These are phyloP conservation scores for Rynchops niger DNA, from an alignment of 2,113 vertebrate genomes.

Conservation along the genomic window DNA sequence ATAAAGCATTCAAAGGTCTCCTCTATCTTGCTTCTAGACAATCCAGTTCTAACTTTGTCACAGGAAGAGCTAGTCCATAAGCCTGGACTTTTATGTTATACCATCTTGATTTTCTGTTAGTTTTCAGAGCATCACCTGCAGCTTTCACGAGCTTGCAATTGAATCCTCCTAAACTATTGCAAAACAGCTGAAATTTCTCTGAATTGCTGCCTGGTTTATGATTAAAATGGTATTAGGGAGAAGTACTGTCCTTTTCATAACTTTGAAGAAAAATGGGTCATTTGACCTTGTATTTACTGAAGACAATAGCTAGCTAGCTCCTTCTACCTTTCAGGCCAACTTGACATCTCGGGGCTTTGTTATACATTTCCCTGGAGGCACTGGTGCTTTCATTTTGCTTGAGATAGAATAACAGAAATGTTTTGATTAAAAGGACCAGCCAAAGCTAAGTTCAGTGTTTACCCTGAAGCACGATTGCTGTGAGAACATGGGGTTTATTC, in stretches of 20 bases:
- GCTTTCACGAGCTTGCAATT: background rate
- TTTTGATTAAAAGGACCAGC: slow-evolving; percentile 55
- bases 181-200: background rate
- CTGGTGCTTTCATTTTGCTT: slow-evolving; percentile 25
- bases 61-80: background rate
- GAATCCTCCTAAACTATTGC: background rate
- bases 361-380: background rate
- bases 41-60: background rate
- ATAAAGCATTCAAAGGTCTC: background rate
- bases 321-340: background rate
- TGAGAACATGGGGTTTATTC: slow-evolving; percentile 47
- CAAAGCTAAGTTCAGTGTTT: slow-evolving; percentile 40
- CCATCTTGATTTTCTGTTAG: background rate
- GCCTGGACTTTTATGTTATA: background rate
- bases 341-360: background rate
- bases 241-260: background rate
- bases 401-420: slow-evolving; percentile 20
- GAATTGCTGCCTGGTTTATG: background rate
- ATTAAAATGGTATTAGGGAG: background rate
- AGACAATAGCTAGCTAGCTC: background rate
- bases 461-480: slow-evolving; percentile 13
- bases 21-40: background rate
- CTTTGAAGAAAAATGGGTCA: background rate
- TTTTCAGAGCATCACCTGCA: background rate
- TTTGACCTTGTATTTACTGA: background rate